Conservation (phyloP, 2,888 invertebrate genomes). For the Perizoma flavofasciatum region DNA sequence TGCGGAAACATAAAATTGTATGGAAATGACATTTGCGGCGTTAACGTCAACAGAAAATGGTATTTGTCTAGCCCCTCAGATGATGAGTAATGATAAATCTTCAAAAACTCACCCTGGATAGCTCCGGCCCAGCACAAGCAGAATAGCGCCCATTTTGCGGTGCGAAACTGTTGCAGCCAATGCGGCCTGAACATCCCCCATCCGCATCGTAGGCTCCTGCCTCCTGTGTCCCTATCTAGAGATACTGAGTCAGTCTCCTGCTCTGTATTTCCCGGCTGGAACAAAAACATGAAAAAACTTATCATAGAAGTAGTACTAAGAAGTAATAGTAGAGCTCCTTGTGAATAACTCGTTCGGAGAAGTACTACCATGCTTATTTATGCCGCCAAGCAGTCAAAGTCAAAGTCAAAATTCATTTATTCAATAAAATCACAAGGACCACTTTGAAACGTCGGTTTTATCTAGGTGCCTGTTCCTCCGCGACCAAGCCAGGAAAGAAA, state of each 20-base stretch:
- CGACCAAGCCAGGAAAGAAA: too few relatives aligned
- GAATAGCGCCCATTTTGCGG: conserved; percentile 91
- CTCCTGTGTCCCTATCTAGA: conserved; percentile 38
- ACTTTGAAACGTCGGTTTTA: too few relatives aligned
- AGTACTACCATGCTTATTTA: too few relatives aligned
- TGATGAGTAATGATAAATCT: conserved; percentile 1
- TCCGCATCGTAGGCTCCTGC: conserved; percentile 81
- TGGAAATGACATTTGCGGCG: too few relatives aligned
- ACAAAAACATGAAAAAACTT: conserved; percentile 7
- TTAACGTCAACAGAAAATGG: too few relatives aligned
- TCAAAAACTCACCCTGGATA: conserved; percentile 85
- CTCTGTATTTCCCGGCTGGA: conserved; percentile 47
- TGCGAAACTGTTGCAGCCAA: conserved; percentile 87
- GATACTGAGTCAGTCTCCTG: conserved; percentile 43
- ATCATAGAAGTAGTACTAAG: not conserved
- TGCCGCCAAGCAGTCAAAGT: too few relatives aligned
- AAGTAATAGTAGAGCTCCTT: not conserved
- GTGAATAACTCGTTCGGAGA: too few relatives aligned
- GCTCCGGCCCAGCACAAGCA: conserved; percentile 92
- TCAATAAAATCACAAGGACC: too few relatives aligned
- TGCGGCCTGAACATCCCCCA: conserved; percentile 86
- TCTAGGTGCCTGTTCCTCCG: too few relatives aligned
- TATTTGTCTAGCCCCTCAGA: too few relatives aligned
- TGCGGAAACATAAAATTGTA: too few relatives aligned
- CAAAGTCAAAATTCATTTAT: too few relatives aligned